Percentiles rank a stretch among this genome's conserved stretches.
These are phyloP conservation scores for Eupleurogrammus muticus DNA, from an alignment of 2,797 vertebrate genomes.

Conservation along the genomic window DNA sequence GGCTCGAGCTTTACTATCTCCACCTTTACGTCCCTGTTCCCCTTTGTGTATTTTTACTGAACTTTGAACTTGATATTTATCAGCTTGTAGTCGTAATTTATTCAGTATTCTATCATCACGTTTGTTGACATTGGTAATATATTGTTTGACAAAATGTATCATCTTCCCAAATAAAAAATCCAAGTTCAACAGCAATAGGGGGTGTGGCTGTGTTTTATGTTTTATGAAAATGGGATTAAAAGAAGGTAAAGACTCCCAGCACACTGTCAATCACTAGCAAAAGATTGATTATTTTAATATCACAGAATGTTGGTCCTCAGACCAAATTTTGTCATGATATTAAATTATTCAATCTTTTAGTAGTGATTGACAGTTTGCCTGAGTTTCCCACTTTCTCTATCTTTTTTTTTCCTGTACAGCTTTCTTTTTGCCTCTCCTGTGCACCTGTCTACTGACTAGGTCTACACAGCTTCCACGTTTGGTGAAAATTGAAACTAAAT, in stretches of 20 bases:
- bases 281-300: too few species aligned
- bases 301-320: too few species aligned
- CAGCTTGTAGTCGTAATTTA: conserved; percentile 53
- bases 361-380: too few species aligned
- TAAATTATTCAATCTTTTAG: too few species aligned
- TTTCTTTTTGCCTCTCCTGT: too few species aligned
- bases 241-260: too few species aligned
- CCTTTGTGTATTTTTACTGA: conserved; percentile 53
- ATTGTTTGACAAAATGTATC: conserved; percentile 48
- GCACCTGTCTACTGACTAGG: too few species aligned
- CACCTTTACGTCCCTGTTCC: conserved; percentile 18
- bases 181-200: conserved; percentile 22
- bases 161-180: conserved; percentile 65
- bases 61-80: conserved; percentile 41
- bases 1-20: conserved; percentile 27
- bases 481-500: not conserved
- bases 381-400: too few species aligned
- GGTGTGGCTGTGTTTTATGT: not conserved
- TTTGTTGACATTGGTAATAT: conserved; percentile 51
- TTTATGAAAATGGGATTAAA: not conserved
- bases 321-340: too few species aligned
- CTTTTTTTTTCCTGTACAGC: too few species aligned
- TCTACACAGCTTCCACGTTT: too few species aligned
- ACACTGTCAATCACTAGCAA: too few species aligned
- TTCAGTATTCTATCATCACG: conserved; percentile 48